Evolutionary conservation across 1,140 invertebrate genomes (phyloP).

Genomic region (Brachionus manjavacas): DNA sequence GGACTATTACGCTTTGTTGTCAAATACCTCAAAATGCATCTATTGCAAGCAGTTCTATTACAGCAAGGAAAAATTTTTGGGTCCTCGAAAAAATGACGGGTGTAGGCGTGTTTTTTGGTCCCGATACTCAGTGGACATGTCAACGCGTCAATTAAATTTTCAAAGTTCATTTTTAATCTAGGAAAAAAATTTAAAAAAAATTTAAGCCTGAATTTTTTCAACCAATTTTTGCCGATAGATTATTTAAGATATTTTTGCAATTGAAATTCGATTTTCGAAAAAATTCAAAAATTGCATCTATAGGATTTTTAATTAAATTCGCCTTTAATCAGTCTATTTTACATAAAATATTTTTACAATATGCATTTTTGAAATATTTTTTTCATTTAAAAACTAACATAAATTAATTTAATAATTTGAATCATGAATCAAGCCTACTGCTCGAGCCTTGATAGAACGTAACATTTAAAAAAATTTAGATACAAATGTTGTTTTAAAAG

Average conservation of each 20-base stretch:
- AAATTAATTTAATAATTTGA: constrained; percentile 2
- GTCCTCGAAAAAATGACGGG: background rate
- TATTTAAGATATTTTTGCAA: constrained; percentile 28
- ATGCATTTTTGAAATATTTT: background rate
- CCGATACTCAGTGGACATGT: background rate
- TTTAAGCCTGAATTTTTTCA: background rate
- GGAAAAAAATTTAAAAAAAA: background rate
- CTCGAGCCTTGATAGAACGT: background rate
- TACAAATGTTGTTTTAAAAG: background rate
- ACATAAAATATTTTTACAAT: constrained; percentile 1
- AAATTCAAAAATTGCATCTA: background rate
- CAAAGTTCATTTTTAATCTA: constrained; percentile 22
- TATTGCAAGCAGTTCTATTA: background rate
- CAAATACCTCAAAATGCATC: background rate
- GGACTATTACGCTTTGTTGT: background rate
- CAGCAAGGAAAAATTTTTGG: constrained; percentile 1
- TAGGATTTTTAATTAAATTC: constrained; percentile 13
- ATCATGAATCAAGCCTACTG: background rate
- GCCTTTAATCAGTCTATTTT: constrained; percentile 3
- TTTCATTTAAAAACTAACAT: background rate
- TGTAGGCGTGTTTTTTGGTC: background rate
- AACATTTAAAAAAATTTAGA: constrained; percentile 17
- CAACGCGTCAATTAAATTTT: background rate
- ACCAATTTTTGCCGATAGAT: background rate
- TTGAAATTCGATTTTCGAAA: background rate